Evolutionary conservation across 1,140 invertebrate genomes (phyloP).

Genomic region (Tetranychus urticae): DNA sequence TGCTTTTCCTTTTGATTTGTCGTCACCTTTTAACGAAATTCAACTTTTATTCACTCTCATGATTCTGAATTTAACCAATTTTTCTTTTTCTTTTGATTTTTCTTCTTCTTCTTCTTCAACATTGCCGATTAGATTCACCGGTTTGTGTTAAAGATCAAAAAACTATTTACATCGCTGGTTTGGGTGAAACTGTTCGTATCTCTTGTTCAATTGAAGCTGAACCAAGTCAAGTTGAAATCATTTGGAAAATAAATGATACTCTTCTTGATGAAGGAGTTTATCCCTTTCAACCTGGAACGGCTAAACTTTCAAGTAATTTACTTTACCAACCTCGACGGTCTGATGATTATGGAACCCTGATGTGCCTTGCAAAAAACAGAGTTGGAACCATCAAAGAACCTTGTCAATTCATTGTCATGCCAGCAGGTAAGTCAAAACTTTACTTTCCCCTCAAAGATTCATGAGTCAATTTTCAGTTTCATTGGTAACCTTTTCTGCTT

Average conservation of each 20-base stretch:
- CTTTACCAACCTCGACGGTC: background rate
- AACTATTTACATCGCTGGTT: conserved; percentile 12
- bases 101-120: too few relatives aligned
- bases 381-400: conserved; percentile 15
- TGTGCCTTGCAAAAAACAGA: conserved; percentile 15
- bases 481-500: too few relatives aligned
- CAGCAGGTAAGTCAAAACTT: conserved; percentile 11
- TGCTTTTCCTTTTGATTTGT: too few relatives aligned
- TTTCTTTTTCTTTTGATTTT: too few relatives aligned
- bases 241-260: conserved; percentile 13
- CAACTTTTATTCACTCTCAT: too few relatives aligned
- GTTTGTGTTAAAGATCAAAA: conserved; percentile 13
- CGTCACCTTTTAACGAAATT: too few relatives aligned
- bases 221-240: conserved; percentile 12
- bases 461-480: too few relatives aligned
- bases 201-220: conserved; percentile 17
- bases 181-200: conserved; percentile 14
- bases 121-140: conserved; percentile 10
- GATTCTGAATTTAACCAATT: too few relatives aligned
- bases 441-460: too few relatives aligned
- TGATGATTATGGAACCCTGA: conserved; percentile 12
- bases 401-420: conserved; percentile 15
- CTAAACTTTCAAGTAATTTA: background rate
- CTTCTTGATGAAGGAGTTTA: background rate
- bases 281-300: background rate